phyloP scores from a whole-genome alignment of 2,797 vertebrate species.

The Vireo griseus region DNA sequence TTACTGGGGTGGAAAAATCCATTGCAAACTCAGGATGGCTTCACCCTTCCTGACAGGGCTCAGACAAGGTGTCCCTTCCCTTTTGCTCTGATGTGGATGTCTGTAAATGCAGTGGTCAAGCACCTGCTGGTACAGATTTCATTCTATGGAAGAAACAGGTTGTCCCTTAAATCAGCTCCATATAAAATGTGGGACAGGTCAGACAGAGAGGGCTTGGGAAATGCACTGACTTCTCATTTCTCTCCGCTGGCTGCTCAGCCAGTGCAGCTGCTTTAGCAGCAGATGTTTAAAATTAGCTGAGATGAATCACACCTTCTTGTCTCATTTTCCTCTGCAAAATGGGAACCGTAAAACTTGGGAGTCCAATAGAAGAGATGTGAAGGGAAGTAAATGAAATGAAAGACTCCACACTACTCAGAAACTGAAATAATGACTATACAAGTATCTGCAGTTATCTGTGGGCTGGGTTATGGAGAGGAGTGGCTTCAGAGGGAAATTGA shows the following conservation, averaged over 20 bases:
- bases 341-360: neutral
- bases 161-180: neutral
- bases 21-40: neutral
- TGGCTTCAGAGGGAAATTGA: neutral
- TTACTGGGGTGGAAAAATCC: neutral
- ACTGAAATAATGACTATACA: neutral
- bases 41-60: neutral
- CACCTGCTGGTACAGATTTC: neutral
- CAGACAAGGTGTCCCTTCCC: neutral
- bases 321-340: neutral
- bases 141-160: fast-evolving
- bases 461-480: neutral
- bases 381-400: neutral
- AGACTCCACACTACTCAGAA: neutral
- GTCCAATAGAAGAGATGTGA: neutral
- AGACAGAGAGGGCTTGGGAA: neutral
- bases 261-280: neutral
- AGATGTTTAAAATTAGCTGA: neutral
- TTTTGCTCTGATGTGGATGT: neutral
- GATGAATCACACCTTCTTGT: neutral
- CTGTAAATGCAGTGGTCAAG: fast-evolving
- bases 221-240: neutral
- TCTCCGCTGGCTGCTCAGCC: neutral
- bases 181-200: neutral
- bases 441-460: neutral